A percentile compares a stretch with the other conserved stretches of the same genome.
phyloP scores from a whole-genome alignment of 2,113 vertebrate species.

The Gnathonemus echidnorhynchus region DNA sequence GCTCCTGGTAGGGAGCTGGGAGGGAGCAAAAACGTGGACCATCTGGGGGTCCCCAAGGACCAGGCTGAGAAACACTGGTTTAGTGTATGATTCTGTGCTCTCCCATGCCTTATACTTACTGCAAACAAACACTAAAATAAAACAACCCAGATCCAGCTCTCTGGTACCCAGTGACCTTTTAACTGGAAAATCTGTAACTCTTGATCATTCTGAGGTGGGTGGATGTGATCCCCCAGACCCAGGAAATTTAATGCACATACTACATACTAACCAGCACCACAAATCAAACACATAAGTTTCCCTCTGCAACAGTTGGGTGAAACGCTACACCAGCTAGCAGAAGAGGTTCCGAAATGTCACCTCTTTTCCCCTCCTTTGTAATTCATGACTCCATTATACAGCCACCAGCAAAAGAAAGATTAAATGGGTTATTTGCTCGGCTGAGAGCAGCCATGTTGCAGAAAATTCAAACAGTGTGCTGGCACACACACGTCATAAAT shows the following conservation, averaged over 20 bases:
- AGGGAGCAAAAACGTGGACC: background rate
- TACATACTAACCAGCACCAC: background rate
- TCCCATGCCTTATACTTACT: background rate
- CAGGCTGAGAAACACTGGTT: background rate
- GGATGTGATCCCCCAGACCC: background rate
- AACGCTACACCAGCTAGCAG: background rate
- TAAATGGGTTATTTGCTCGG: constrained; percentile 6
- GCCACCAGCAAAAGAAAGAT: constrained; percentile 4
- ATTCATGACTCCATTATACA: constrained; percentile 10
- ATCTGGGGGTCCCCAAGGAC: background rate
- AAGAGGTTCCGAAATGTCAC: background rate
- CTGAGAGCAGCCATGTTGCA: background rate
- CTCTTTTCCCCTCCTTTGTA: background rate
- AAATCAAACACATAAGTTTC: background rate
- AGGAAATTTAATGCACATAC: background rate
- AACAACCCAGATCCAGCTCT: background rate
- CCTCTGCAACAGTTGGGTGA: background rate
- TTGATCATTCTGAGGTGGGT: background rate
- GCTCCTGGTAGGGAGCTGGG: background rate
- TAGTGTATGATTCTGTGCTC: background rate
- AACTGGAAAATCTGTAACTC: background rate
- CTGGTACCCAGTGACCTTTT: background rate
- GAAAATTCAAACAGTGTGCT: background rate
- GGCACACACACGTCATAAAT: background rate
- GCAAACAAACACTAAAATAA: background rate